These are phyloP conservation scores for Pantala flavescens DNA, from an alignment of 1,140 invertebrate genomes.

Conservation along the genomic window DNA sequence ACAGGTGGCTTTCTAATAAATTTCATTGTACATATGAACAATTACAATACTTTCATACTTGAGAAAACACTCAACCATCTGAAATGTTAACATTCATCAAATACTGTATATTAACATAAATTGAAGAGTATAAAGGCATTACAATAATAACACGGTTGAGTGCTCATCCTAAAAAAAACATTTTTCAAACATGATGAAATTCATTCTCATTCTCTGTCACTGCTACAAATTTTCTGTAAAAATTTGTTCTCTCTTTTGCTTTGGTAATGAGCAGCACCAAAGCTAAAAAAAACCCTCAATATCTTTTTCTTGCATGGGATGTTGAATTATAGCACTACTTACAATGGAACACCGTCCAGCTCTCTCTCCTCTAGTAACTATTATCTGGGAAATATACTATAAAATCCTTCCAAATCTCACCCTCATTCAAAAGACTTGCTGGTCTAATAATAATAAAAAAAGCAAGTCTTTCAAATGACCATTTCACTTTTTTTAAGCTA, in stretches of 20 bases:
- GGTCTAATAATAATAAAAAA: slow-evolving; percentile 9
- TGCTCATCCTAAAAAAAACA: slow-evolving; percentile 4
- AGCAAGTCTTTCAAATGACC: not conserved
- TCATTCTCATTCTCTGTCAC: not conserved
- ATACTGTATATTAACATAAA: slow-evolving; percentile 8
- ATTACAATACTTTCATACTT: slow-evolving; percentile 8
- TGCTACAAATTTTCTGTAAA: not conserved
- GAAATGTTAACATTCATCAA: slow-evolving; percentile 10
- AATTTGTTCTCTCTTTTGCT: slow-evolving; percentile 10
- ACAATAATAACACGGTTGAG: slow-evolving; percentile 9
- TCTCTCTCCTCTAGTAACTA: slow-evolving; percentile 5
- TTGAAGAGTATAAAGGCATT: slow-evolving; percentile 4
- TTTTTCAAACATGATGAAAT: not conserved
- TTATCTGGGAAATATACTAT: not conserved
- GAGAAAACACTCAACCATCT: not conserved
- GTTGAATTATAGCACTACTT: not conserved
- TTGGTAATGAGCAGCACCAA: slow-evolving; percentile 8
- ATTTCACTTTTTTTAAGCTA: not conserved
- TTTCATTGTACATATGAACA: slow-evolving; percentile 10
- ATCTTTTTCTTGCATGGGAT: not conserved
- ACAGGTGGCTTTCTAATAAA: slow-evolving; percentile 6
- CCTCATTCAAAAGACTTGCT: slow-evolving; percentile 4
- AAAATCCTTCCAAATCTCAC: not conserved
- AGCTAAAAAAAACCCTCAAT: not conserved
- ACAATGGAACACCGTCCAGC: not conserved